These are phyloP conservation scores for Campylomormyrus tamandua DNA, from an alignment of 2,113 vertebrate genomes.

Conservation along the genomic window DNA sequence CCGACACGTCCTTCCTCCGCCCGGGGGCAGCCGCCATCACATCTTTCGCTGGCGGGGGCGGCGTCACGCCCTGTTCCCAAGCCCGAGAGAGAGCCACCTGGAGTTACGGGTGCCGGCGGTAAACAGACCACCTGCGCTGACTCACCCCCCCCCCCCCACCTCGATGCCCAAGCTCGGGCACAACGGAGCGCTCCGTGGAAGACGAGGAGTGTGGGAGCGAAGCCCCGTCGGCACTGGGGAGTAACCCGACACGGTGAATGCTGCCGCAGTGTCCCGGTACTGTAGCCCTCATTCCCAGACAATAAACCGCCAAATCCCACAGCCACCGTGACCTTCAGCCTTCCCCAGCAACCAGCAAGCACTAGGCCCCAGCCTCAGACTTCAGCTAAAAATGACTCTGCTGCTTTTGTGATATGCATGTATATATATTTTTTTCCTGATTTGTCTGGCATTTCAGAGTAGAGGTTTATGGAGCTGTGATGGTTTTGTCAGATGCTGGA, in stretches of 20 bases:
- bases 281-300: slow-evolving; percentile 28
- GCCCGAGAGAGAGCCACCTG: not conserved
- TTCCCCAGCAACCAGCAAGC: not conserved
- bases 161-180: not conserved
- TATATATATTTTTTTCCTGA: not conserved
- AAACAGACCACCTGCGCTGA: slow-evolving; percentile 1
- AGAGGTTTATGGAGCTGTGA: not conserved
- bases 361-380: not conserved
- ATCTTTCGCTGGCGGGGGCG: slow-evolving; percentile 24
- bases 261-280: not conserved
- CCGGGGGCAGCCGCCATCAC: slow-evolving; percentile 11
- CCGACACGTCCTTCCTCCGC: not conserved
- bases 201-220: slow-evolving; percentile 13
- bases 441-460: not conserved
- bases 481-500: not conserved
- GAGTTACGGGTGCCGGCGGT: not conserved
- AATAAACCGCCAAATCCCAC: slow-evolving; percentile 1
- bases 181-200: not conserved
- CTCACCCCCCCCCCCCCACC: not conserved
- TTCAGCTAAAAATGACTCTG: not conserved
- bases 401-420: not conserved
- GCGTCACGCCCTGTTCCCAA: not conserved
- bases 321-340: not conserved
- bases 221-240: not conserved
- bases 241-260: not conserved